Base-by-base conservation (phyloP, 2,888 invertebrate species). In the Acanthoscelides obtectus region DNA sequence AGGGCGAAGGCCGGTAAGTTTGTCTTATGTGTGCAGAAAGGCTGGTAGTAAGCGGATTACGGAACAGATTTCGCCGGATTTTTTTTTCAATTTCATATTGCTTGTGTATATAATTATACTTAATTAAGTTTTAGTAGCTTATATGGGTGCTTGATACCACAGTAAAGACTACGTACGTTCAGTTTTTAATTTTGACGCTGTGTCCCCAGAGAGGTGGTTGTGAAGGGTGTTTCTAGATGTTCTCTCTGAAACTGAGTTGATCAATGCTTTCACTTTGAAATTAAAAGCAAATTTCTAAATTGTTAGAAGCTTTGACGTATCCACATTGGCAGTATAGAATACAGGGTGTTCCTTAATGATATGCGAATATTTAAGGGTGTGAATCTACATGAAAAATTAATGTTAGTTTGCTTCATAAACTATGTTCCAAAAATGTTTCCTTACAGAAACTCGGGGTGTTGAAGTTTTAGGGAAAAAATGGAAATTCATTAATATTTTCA, bases 41-140 rank as follows among this genome's bases (percentile, higher is more conserved):
- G 78, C 77, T 79, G 76, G 77, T 79, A 75, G 77, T 80, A 80
- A 80, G 80, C 75, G 78, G 80, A 80, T 80, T 78, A 76, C 72
- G 73, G 73, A 72, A 72, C 75, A 79, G 80, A 79, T 79, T 79
- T 78, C 75, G 71, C 69, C 77, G 79, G 79, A 78, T 79, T 79
- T 78, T 80, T 78, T 80, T 79, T 77, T 74, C 77, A 78, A 78
- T 79, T 80, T 76, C 77, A 72, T 76, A 73, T 75, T 75, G 76
- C 76, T 74, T 75, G 75, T 77, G 76, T 71, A 75, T 75, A 75
- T 76, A 45, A 45, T 45, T 45, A 73, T 75, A 77, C 77, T 76
- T 79, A 78, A 79, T 79, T 79, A 79, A 78, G 72, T 72, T 72
- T 45, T 73, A 75, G 74, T 73, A 75, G 74, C 76, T 78, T 78